These are phyloP conservation scores for Philhelius pedissequus DNA, from an alignment of 2,888 invertebrate genomes.

Conservation along the genomic window DNA sequence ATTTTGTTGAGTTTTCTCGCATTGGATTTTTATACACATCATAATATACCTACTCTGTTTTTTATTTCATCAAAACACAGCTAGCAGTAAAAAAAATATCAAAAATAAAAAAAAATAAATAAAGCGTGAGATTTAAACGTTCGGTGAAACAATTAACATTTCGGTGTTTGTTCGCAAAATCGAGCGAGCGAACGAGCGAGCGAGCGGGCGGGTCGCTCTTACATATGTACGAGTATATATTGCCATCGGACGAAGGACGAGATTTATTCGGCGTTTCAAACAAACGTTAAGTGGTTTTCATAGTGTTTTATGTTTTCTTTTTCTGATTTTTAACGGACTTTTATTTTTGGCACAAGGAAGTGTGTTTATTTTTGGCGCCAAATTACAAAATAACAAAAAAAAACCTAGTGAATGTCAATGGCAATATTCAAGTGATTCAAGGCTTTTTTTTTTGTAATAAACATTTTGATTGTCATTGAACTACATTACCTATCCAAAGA, in stretches of 20 bases:
- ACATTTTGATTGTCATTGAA: constrained; percentile 19
- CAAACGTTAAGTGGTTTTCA: constrained; percentile 19
- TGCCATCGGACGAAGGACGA: constrained; percentile 39
- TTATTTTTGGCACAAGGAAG: constrained; percentile 36
- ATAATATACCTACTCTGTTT: constrained; percentile 28
- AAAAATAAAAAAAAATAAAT: not conserved
- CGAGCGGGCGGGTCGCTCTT: constrained; percentile 8
- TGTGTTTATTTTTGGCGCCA: constrained; percentile 39
- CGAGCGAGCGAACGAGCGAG: not conserved
- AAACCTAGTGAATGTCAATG: constrained; percentile 24
- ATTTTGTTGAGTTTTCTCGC: constrained; percentile 67
- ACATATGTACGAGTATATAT: too few species aligned
- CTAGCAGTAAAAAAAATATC: not conserved
- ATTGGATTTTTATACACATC: constrained; percentile 63
- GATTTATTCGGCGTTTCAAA: constrained; percentile 3
- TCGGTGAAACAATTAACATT: constrained; percentile 20
- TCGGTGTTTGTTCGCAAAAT: constrained; percentile 21
- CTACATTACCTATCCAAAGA: not conserved
- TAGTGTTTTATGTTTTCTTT: too few species aligned
- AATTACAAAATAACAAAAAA: not conserved
- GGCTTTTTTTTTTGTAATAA: not conserved
- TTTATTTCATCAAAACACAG: constrained; percentile 34
- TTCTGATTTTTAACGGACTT: constrained; percentile 26
- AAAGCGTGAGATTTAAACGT: constrained; percentile 24
- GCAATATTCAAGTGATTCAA: constrained; percentile 11